Percentiles rank a stretch among this genome's conserved stretches.
phyloP scores from a whole-genome alignment of 2,888 invertebrate genomes.

The Sialis fuliginosa region DNA sequence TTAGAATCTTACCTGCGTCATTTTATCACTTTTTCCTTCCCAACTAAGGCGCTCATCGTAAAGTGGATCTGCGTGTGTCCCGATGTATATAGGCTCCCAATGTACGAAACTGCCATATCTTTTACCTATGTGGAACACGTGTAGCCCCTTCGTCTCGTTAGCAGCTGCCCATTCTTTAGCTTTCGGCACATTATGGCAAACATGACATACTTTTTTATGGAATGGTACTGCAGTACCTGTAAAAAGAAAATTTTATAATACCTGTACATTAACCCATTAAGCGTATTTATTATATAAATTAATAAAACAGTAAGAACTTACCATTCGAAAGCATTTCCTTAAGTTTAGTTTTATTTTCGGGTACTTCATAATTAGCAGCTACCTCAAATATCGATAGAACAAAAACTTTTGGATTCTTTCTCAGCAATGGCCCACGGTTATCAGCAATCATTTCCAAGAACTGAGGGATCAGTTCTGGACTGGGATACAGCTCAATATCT shows the following conservation, averaged over 20 bases:
- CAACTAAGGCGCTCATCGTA: constrained; percentile 86
- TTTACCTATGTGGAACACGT: constrained; percentile 73
- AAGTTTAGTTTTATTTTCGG: constrained; percentile 52
- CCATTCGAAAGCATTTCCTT: constrained; percentile 23
- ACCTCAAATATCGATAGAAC: constrained; percentile 83
- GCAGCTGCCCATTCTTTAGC: constrained; percentile 69
- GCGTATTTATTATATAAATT: too few relatives aligned
- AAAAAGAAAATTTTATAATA: constrained; percentile 18
- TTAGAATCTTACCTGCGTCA: constrained; percentile 64
- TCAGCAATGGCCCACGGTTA: constrained; percentile 44
- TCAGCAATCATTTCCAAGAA: constrained; percentile 74
- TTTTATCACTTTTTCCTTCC: constrained; percentile 91
- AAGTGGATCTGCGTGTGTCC: constrained; percentile 71
- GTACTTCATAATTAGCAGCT: constrained; percentile 44
- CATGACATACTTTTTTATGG: constrained; percentile 47
- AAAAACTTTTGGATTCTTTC: constrained; percentile 54
- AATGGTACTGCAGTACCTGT: constrained; percentile 68
- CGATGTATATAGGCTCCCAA: constrained; percentile 91
- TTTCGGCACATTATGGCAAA: constrained; percentile 60
- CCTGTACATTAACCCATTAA: too few relatives aligned
- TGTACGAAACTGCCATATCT: constrained; percentile 58
- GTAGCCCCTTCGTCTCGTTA: constrained; percentile 49
- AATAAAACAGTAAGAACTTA: too few relatives aligned
- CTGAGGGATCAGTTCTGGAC: constrained; percentile 57
- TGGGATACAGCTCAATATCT: constrained; percentile 83